These are phyloP conservation scores for Anagrus nilaparvatae DNA, from an alignment of 1,140 invertebrate species.

Conservation along the genomic window DNA sequence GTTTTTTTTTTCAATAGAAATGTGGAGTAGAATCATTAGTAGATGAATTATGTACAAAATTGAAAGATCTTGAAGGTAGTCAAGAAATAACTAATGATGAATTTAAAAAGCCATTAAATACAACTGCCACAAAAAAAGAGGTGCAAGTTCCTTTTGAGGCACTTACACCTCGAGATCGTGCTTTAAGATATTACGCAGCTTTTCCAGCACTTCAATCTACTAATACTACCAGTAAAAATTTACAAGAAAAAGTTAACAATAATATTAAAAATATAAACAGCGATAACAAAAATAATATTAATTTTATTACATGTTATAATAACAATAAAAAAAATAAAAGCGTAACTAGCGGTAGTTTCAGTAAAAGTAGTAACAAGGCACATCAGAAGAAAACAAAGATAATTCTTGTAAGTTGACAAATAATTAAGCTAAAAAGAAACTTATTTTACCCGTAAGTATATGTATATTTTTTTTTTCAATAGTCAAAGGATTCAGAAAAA, in stretches of 20 bases:
- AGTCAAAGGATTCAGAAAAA: conserved; percentile 22
- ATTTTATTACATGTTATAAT: conserved; percentile 25
- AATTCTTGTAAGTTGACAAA: conserved; percentile 27
- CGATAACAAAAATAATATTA: conserved; percentile 24
- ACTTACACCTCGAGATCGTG: conserved; percentile 34
- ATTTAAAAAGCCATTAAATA: conserved; percentile 22
- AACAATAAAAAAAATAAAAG: conserved; percentile 22
- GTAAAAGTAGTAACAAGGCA: conserved; percentile 23
- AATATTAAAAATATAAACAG: conserved; percentile 23
- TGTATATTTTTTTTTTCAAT: conserved; percentile 4
- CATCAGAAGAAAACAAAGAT: conserved; percentile 33
- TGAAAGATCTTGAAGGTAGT: conserved; percentile 34
- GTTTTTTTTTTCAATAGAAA: conserved; percentile 22
- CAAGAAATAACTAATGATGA: too few species aligned
- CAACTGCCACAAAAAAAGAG: conserved; percentile 21
- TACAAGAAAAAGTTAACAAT: conserved; percentile 22
- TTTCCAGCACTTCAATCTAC: conserved; percentile 38
- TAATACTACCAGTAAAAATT: conserved; percentile 28
- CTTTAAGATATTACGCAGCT: conserved; percentile 38
- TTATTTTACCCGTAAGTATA: background rate
- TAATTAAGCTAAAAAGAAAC: background rate
- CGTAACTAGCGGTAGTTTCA: conserved; percentile 10
- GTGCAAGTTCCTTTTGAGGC: conserved; percentile 28
- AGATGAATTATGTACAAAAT: conserved; percentile 36
- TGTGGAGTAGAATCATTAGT: conserved; percentile 37